phyloP scores from a whole-genome alignment of 2,888 invertebrate genomes.

The Andrena fulva region DNA sequence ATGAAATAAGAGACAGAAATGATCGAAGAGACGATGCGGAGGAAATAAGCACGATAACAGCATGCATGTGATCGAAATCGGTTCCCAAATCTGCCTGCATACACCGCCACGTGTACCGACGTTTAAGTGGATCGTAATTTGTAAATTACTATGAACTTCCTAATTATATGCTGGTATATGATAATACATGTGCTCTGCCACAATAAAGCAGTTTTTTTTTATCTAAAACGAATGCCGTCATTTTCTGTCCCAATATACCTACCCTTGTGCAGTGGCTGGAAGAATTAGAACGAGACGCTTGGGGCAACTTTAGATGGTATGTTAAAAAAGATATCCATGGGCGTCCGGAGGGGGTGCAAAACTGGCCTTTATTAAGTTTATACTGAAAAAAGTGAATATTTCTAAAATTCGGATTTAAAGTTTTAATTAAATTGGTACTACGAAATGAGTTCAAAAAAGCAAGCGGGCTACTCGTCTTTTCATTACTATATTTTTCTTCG shows the following conservation, averaged over 20 bases:
- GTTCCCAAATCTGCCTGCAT: slow-evolving; percentile 74
- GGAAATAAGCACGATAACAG: slow-evolving; percentile 49
- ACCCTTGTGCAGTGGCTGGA: neutral
- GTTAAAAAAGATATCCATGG: too few species aligned
- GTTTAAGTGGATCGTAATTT: slow-evolving; percentile 82
- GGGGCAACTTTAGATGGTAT: too few species aligned
- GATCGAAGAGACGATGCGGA: slow-evolving; percentile 42
- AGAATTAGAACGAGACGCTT: neutral
- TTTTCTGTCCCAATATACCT: slow-evolving; percentile 40
- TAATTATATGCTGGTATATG: slow-evolving; percentile 83
- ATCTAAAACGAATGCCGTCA: slow-evolving; percentile 68
- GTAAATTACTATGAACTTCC: slow-evolving; percentile 83
- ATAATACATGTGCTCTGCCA: slow-evolving; percentile 84
- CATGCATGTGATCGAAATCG: slow-evolving; percentile 68
- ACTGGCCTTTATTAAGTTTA: too few species aligned
- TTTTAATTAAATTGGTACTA: too few species aligned
- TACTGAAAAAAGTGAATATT: too few species aligned
- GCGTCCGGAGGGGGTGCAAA: too few species aligned
- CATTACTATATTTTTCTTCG: too few species aligned
- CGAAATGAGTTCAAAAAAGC: too few species aligned
- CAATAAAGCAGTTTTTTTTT: slow-evolving; percentile 84
- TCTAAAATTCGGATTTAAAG: too few species aligned
- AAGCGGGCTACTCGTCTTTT: too few species aligned
- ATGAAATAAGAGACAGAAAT: slow-evolving; percentile 48
- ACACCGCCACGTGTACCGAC: slow-evolving; percentile 78